Evolutionary conservation across 2,888 invertebrate genomes (phyloP).

Genomic region (Leucania comma): DNA sequence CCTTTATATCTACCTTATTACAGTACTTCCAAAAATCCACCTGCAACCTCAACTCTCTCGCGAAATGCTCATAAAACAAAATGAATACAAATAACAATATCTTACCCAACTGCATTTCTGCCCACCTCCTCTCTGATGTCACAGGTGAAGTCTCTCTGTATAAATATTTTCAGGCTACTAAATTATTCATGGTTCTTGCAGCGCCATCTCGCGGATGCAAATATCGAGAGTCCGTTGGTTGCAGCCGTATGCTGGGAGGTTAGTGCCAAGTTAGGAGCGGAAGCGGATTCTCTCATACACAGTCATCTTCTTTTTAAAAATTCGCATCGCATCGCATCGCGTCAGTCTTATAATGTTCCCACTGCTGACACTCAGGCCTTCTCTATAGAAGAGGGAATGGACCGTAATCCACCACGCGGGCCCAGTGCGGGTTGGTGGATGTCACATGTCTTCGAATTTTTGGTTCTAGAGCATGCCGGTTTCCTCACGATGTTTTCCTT

Average conservation of each 20-base stretch:
- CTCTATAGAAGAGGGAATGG: too few species aligned
- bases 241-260: constrained; percentile 54
- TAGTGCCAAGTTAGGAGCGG: background rate
- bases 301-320: too few species aligned
- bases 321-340: too few species aligned
- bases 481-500: too few species aligned
- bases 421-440: too few species aligned
- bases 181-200: constrained; percentile 64
- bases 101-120: constrained; percentile 38
- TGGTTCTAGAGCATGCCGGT: too few species aligned
- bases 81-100: constrained; percentile 39
- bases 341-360: too few species aligned
- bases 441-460: too few species aligned
- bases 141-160: constrained; percentile 57
- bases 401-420: too few species aligned
- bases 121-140: constrained; percentile 16
- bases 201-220: constrained; percentile 65
- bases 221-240: constrained; percentile 62
- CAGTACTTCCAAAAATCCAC: background rate
- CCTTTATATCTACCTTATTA: background rate
- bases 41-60: background rate
- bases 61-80: constrained; percentile 11
- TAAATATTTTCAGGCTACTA: constrained; percentile 62
- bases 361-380: too few species aligned
- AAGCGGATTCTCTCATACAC: background rate